Evolutionary conservation across 2,888 invertebrate genomes (phyloP).

Genomic region (Pristionchus maxplancki): DNA sequence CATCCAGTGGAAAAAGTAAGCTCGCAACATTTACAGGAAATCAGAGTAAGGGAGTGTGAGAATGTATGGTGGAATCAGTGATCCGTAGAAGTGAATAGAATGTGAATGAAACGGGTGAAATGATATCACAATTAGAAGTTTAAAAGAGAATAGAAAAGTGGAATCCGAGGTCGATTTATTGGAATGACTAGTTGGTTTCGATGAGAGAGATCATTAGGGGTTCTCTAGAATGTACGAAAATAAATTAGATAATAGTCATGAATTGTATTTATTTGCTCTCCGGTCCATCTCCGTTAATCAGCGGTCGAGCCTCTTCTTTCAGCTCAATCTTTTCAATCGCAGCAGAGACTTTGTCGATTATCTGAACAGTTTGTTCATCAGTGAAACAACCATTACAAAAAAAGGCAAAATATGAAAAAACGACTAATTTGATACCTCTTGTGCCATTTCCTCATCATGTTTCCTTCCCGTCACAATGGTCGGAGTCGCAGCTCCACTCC

Average conservation of each 20-base stretch:
- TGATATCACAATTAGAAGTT: neutral
- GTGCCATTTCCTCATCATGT: slow-evolving; percentile 50
- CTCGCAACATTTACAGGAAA: slow-evolving; percentile 19
- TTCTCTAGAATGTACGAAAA: neutral
- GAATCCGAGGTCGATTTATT: neutral
- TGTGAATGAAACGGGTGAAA: slow-evolving; percentile 19
- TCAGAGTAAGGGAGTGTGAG: neutral
- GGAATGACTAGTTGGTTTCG: slow-evolving; percentile 20
- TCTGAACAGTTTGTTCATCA: slow-evolving; percentile 13
- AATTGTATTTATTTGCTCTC: neutral
- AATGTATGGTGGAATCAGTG: neutral
- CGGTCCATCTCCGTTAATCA: slow-evolving; percentile 22
- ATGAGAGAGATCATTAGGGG: slow-evolving; percentile 6
- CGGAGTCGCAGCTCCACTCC: slow-evolving; percentile 52
- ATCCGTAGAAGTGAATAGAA: slow-evolving; percentile 40
- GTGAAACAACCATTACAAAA: no score
- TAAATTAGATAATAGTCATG: neutral
- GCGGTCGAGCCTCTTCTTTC: slow-evolving; percentile 28
- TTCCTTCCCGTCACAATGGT: slow-evolving; percentile 50
- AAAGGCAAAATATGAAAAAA: no score
- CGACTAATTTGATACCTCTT: no score
- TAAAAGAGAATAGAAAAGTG: neutral
- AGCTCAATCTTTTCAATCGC: slow-evolving; percentile 13
- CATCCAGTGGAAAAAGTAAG: neutral
- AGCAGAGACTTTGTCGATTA: slow-evolving; percentile 37